Evolutionary conservation across 2,113 vertebrate genomes (phyloP).

Genomic region (Python bivittatus): DNA sequence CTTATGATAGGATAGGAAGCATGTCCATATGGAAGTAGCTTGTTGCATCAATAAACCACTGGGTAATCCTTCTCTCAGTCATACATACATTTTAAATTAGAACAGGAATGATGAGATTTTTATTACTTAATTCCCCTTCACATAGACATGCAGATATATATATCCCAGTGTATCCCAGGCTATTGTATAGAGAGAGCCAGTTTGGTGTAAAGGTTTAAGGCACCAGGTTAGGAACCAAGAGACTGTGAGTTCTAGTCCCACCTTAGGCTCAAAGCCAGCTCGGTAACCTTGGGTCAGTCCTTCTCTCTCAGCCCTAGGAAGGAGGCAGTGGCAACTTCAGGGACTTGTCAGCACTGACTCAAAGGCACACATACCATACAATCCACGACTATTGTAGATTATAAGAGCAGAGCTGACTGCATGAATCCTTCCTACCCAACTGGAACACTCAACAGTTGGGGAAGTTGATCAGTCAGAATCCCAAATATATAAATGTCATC

Average conservation of each 20-base stretch:
- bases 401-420: not conserved
- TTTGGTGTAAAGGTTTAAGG: too few relatives aligned
- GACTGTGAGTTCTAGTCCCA: too few relatives aligned
- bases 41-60: not conserved
- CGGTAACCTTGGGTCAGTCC: not conserved
- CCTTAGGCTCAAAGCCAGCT: not conserved
- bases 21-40: not conserved
- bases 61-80: not conserved
- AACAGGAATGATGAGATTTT: not conserved
- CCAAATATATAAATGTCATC: not conserved
- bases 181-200: too few relatives aligned
- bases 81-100: not conserved
- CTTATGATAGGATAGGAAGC: not conserved
- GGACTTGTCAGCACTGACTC: too few relatives aligned
- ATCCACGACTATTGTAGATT: not conserved
- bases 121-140: not conserved
- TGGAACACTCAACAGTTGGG: not conserved
- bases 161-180: too few relatives aligned
- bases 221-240: too few relatives aligned
- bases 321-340: too few relatives aligned
- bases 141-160: not conserved
- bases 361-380: not conserved
- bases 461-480: not conserved
- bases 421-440: not conserved
- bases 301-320: not conserved